Conservation (phyloP, 1,140 invertebrate genomes). For the Trigoniulus corallinus region DNA sequence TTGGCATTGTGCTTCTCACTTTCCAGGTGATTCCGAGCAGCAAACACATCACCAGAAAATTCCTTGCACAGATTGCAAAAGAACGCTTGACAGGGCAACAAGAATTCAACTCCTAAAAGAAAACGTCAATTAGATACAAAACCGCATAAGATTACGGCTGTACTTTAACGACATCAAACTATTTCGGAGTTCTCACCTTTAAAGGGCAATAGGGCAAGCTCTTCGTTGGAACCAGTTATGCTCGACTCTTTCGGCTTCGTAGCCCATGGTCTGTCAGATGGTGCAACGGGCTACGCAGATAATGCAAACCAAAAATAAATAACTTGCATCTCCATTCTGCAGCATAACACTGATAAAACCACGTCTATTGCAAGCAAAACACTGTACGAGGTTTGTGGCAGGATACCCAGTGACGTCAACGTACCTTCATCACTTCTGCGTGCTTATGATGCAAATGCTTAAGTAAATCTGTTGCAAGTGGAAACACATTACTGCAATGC, state of each 20-base stretch:
- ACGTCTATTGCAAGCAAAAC: no score
- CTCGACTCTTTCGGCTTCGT: not conserved
- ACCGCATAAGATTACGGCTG: not conserved
- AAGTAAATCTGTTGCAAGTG: not conserved
- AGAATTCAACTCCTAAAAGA: not conserved
- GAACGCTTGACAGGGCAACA: not conserved
- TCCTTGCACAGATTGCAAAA: conserved; percentile 2
- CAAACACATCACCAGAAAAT: not conserved
- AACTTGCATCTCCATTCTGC: not conserved
- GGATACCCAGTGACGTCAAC: no score
- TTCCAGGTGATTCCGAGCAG: not conserved
- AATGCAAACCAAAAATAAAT: not conserved
- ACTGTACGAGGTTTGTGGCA: no score
- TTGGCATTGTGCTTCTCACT: not conserved
- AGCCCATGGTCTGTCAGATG: not conserved
- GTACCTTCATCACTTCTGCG: not conserved
- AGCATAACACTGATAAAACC: no score
- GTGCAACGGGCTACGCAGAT: not conserved
- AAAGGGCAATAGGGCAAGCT: not conserved
- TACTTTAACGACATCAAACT: not conserved
- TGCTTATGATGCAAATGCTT: not conserved
- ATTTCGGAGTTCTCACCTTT: not conserved
- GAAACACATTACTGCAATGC: not conserved
- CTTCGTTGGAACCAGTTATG: not conserved
- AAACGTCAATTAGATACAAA: not conserved